Conservation (phyloP, 1,140 invertebrate species). For the Paraescarpia echinospica region DNA sequence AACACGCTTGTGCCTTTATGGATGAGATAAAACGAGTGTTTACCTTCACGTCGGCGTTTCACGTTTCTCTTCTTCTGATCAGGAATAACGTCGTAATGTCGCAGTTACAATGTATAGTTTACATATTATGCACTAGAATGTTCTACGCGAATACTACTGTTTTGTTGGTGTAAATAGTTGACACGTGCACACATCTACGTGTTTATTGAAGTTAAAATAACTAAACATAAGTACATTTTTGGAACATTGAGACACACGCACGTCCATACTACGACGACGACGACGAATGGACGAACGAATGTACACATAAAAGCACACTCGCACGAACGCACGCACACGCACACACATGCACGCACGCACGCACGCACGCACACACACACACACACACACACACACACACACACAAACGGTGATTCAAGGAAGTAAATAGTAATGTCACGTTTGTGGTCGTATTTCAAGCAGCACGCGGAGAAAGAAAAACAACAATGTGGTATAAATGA, state of each 20-base stretch:
- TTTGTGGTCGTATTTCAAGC: not conserved
- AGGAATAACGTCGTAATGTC: not conserved
- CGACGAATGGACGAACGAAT: too few species aligned
- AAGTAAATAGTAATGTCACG: not conserved
- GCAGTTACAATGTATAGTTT: not conserved
- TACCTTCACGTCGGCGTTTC: not conserved
- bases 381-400: too few species aligned
- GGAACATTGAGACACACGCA: too few species aligned
- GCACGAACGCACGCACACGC: too few species aligned
- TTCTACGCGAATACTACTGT: not conserved
- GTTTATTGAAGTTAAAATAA: not conserved
- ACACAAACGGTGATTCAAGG: not conserved
- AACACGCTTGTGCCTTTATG: not conserved
- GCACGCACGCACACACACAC: not conserved
- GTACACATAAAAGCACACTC: too few species aligned
- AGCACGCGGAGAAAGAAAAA: not conserved
- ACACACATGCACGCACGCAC: not conserved
- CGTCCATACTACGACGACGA: too few species aligned
- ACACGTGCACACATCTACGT: not conserved
- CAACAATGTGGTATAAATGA: not conserved
- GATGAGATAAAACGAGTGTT: not conserved
- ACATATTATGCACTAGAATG: not conserved
- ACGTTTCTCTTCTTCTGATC: not conserved
- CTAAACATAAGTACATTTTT: too few species aligned
- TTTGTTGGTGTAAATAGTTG: not conserved